Percentiles rank a stretch among this genome's conserved stretches.
phyloP scores from a whole-genome alignment of 37 sponge, comb jelly and placozoan species.

The Spongilla lacustris region DNA sequence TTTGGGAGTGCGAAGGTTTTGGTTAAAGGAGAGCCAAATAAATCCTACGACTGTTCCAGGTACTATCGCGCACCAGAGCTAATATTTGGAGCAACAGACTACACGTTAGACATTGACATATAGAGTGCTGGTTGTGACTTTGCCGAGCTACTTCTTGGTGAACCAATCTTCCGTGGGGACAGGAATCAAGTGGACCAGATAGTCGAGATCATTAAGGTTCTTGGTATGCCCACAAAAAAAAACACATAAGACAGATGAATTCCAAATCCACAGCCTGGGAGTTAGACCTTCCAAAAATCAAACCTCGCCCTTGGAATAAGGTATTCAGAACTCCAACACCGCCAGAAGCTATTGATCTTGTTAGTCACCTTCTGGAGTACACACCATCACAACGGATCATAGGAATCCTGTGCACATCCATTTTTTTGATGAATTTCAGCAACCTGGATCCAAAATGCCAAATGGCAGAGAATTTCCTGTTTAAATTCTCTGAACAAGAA shows the following conservation, averaged over 20 bases:
- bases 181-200: slow-evolving; percentile 99
- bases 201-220: slow-evolving; percentile 99
- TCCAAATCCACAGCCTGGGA: slow-evolving; percentile 99
- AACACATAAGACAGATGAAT: slow-evolving; percentile 98
- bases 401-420: slow-evolving; percentile 94
- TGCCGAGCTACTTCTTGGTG: slow-evolving; percentile 96
- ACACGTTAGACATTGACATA: slow-evolving; percentile 94
- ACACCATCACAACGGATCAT: slow-evolving; percentile 87
- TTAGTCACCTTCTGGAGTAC: slow-evolving; percentile 92
- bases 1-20: slow-evolving; percentile 98
- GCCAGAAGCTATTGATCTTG: slow-evolving; percentile 92
- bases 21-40: slow-evolving; percentile 96
- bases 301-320: slow-evolving; percentile 96
- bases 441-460: slow-evolving; percentile 80
- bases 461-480: slow-evolving; percentile 89
- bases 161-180: slow-evolving; percentile 99
- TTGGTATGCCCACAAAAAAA: slow-evolving; percentile 97
- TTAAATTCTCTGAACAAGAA: slow-evolving; percentile 89
- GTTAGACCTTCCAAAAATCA: slow-evolving; percentile 98
- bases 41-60: slow-evolving; percentile 97
- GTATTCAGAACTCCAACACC: slow-evolving; percentile 94
- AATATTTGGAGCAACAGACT: slow-evolving; percentile 98
- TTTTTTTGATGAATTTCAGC: slow-evolving; percentile 96
- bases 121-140: slow-evolving; percentile 99
- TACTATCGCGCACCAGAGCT: slow-evolving; percentile 99